These are phyloP conservation scores for Euthynnus affinis DNA, from an alignment of 2,797 vertebrate species.

Conservation along the genomic window DNA sequence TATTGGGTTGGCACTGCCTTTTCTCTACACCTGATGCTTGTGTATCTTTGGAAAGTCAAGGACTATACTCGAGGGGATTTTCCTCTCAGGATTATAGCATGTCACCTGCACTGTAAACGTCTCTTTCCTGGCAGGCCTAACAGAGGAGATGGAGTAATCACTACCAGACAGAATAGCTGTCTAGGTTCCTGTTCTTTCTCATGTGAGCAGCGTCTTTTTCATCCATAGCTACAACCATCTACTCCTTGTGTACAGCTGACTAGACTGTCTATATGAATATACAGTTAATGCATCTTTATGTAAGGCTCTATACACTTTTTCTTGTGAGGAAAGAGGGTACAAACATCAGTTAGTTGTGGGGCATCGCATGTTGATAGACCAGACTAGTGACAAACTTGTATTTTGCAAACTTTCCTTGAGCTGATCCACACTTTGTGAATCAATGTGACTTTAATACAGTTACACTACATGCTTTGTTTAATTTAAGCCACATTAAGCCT, in stretches of 20 bases:
- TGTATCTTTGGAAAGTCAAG: slow-evolving; percentile 44
- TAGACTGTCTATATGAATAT: not conserved
- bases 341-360: slow-evolving; percentile 5
- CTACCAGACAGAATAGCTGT: slow-evolving; percentile 36
- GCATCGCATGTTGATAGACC: not conserved
- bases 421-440: slow-evolving; percentile 8
- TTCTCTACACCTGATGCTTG: slow-evolving; percentile 15
- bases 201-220: slow-evolving; percentile 26
- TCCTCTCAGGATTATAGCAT: slow-evolving; percentile 42
- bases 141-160: slow-evolving; percentile 35
- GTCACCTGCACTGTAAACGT: slow-evolving; percentile 57
- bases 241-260: slow-evolving; percentile 2
- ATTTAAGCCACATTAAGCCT: slow-evolving; percentile 39
- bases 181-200: not conserved
- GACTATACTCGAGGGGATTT: slow-evolving; percentile 34
- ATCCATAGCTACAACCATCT: not conserved
- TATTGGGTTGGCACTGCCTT: not conserved
- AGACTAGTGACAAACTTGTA: not conserved
- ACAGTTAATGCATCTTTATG: not conserved
- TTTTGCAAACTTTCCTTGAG: slow-evolving; percentile 7
- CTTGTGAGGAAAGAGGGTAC: not conserved
- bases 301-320: not conserved
- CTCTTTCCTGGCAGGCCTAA: slow-evolving; percentile 40
- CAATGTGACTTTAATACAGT: slow-evolving; percentile 1
- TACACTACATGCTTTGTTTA: slow-evolving; percentile 36